Base-by-base conservation (phyloP, 2,797 vertebrate species). In the Crocodylus rhombifer region DNA sequence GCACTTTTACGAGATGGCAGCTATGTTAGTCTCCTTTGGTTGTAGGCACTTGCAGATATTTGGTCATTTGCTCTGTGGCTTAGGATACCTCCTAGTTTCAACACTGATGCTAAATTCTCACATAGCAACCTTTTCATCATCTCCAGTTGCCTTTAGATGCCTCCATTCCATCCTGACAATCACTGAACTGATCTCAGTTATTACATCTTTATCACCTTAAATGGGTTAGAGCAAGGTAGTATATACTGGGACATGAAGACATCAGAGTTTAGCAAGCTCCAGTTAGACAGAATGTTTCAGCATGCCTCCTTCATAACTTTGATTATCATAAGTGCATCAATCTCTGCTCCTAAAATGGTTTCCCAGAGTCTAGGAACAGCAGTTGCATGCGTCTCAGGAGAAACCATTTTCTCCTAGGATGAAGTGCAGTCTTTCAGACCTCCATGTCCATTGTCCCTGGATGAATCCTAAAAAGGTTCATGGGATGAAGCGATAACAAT, bases 281-380 rank as follows among this genome's bases (percentile, higher is more conserved):
- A 65, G 11, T 30, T 75, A 13, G n/a, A 20, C 28, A 26, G 42
- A 85, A n/a, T 21, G 2, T 7, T 36, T 74, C 80, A 11, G 12
- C 60, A 5, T 4, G 4, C 26, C 33, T 83, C 28, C 57, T 81
- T 9, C 16, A 7, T 12, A 67, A 14, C 21, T 3, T 15, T n/a
- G 51, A 21, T 5, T 4, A 14, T 26, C 13, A 55, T 42, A 69
- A 82, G 51, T 7, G 25, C 25, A 7, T 6, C 17, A 14, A 4
- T 4, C 11, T 79, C 23, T 42, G 14, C 17, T 12, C 16, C 33
- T 28, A 0, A 74, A 55, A 26, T 15, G 0, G 0, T 33, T 88
- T 77, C 14, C 69, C 23, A 55, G 42, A 42, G 42, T 42, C 42
- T 42, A 42, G 42, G 42, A 42, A 42, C 42, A 42, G 42, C 7